phyloP scores from a whole-genome alignment of 2,888 invertebrate species.

The Myathropa florea region DNA sequence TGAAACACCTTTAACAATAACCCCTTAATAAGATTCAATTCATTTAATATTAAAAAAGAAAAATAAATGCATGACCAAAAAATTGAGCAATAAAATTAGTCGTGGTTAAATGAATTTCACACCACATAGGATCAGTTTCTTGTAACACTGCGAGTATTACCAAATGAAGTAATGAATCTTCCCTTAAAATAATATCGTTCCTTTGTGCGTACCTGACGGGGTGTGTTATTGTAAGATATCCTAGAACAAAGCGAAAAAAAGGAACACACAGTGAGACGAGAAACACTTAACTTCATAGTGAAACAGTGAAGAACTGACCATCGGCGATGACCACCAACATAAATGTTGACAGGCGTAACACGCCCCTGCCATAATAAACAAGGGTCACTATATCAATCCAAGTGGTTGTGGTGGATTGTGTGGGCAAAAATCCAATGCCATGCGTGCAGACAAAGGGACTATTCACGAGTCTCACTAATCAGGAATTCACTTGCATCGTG shows the following conservation, averaged over 20 bases:
- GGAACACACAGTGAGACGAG: constrained; percentile 62
- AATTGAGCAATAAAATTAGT: constrained; percentile 81
- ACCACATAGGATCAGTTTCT: constrained; percentile 60
- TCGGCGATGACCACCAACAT: constrained; percentile 79
- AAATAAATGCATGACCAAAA: constrained; percentile 72
- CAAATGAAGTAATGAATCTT: constrained; percentile 78
- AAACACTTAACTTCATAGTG: constrained; percentile 43
- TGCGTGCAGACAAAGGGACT: constrained; percentile 52
- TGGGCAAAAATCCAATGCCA: constrained; percentile 57
- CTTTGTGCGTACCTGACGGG: constrained; percentile 61
- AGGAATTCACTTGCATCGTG: constrained; percentile 33
- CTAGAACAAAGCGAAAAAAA: constrained; percentile 62
- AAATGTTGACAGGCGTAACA: constrained; percentile 81
- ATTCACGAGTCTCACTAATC: constrained; percentile 57
- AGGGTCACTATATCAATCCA: constrained; percentile 74
- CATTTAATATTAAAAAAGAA: not conserved
- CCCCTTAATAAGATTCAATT: constrained; percentile 34
- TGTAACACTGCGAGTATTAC: constrained; percentile 33
- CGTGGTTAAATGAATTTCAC: constrained; percentile 79
- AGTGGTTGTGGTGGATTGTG: constrained; percentile 35
- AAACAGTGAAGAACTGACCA: constrained; percentile 54
- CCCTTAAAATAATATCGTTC: constrained; percentile 62
- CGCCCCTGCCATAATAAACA: constrained; percentile 80
- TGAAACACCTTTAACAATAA: constrained; percentile 33
- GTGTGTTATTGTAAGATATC: constrained; percentile 64